Base-by-base conservation (phyloP, 1,140 invertebrate species). In the Drosophila truncata region DNA sequence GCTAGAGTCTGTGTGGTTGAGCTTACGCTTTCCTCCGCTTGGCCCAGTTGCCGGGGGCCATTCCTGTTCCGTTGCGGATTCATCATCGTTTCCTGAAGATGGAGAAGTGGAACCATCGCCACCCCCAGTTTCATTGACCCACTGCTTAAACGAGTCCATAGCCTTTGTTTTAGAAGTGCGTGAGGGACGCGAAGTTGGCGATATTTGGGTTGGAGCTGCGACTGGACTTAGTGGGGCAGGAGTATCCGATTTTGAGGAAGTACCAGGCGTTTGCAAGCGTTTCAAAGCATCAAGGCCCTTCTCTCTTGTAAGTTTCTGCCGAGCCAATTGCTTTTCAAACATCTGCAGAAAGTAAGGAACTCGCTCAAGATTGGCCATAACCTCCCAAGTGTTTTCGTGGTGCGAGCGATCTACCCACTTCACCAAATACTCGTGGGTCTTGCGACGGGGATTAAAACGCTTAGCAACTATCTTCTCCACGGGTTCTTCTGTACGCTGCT, bases 381-480 rank as follows among this genome's bases (percentile, higher is more conserved):
- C 95, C 87, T 97, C 96, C 96, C 96, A 97, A 14, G 96, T 96
- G 91, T 96, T 97, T 61, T 95, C 94, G 65, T 96, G 95, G 82
- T 95, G 95, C 27, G 95, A 93, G 82, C 95, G 96, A 65, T 96
- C 95, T 91, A 97, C 96, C 96, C 96, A 97, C 92, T 97, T 97
- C 14, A 97, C 94, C 78, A 97, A 93, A 93, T 97, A 97, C 93
- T 97, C 96, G 75, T 95, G 95, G 61, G 95, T 95, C 88, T 95
- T 96, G 61, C 95, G 96, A 46, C 96, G 95, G 7, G 96, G 95
- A 93, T 97, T 97, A 84, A 95, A 97, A 16, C 96, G 94, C 91
- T 97, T 97, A 11, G 96, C 96, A 35, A 97, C 94, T 70, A 97
- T 97, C 93, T 96, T 96, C 87, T 97, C 96, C 0, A 88, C 84